Percentiles rank a stretch among this genome's conserved stretches.
phyloP scores from a whole-genome alignment of 2,113 vertebrate species.

The Ammodytes dubius region DNA sequence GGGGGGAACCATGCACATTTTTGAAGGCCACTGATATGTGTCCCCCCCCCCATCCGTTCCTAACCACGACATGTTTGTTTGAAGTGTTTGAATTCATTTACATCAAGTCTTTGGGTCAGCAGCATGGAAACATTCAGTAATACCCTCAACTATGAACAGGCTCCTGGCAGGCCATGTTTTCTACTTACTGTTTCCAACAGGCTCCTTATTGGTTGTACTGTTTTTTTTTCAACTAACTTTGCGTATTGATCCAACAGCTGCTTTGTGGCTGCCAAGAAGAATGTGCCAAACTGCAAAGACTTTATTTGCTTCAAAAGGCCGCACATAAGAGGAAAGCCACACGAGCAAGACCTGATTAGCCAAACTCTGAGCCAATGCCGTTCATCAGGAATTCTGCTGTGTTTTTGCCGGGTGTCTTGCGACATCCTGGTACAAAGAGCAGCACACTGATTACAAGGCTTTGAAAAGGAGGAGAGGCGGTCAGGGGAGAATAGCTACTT shows the following conservation, averaged over 20 bases:
- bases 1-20: constrained; percentile 23
- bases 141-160: constrained; percentile 77
- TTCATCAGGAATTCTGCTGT: constrained; percentile 78
- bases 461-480: constrained; percentile 79
- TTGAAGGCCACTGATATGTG: constrained; percentile 49
- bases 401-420: constrained; percentile 75
- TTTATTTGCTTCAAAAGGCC: constrained; percentile 79
- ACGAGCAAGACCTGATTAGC: constrained; percentile 81
- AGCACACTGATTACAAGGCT: constrained; percentile 82
- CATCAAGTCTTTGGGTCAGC: constrained; percentile 77
- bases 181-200: constrained; percentile 80
- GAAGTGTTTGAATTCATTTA: constrained; percentile 74
- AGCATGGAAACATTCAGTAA: constrained; percentile 82
- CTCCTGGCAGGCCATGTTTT: constrained; percentile 72
- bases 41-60: constrained; percentile 10
- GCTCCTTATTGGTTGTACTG: constrained; percentile 69
- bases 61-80: constrained; percentile 62
- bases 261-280: constrained; percentile 79
- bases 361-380: constrained; percentile 69
- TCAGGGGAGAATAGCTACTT: constrained; percentile 83
- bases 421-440: constrained; percentile 81
- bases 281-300: constrained; percentile 77
- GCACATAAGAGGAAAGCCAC: constrained; percentile 73
- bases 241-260: constrained; percentile 84
- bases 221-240: constrained; percentile 67